Evolutionary conservation across 2,113 vertebrate genomes (phyloP).

Genomic region (Macquaria ambigua): DNA sequence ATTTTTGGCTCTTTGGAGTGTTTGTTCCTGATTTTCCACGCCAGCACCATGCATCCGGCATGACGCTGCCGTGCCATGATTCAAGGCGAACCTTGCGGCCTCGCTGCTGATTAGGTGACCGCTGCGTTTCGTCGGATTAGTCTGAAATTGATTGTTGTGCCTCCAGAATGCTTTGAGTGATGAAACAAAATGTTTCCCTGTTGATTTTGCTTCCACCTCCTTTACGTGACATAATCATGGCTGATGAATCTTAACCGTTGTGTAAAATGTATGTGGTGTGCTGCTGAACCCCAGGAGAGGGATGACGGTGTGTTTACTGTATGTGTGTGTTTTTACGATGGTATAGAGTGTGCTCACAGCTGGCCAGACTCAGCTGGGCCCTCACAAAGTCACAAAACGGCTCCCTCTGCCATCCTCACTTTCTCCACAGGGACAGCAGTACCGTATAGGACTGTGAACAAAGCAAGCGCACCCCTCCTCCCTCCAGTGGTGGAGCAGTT

Average conservation of each 20-base stretch:
- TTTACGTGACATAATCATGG: background rate
- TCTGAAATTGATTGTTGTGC: slow-evolving; percentile 54
- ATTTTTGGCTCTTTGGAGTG: background rate
- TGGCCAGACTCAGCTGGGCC: slow-evolving; percentile 47
- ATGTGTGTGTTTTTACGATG: background rate
- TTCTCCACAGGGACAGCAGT: slow-evolving; percentile 33
- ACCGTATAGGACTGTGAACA: slow-evolving; percentile 12
- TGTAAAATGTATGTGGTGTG: slow-evolving; percentile 3
- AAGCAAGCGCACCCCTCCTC: background rate
- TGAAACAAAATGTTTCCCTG: background rate
- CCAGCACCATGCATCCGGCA: background rate
- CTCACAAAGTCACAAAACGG: slow-evolving; percentile 14
- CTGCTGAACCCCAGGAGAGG: background rate
- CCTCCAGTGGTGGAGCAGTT: slow-evolving; percentile 24
- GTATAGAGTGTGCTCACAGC: background rate
- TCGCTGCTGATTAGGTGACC: slow-evolving; percentile 36
- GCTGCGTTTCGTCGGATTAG: slow-evolving; percentile 19
- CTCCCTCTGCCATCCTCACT: background rate
- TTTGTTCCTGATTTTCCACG: background rate
- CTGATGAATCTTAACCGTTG: slow-evolving; percentile 9
- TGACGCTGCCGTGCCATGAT: slow-evolving; percentile 4
- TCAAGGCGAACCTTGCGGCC: background rate
- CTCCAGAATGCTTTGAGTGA: slow-evolving; percentile 53
- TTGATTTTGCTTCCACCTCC: slow-evolving; percentile 5
- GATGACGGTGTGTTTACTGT: background rate